phyloP scores from a whole-genome alignment of 1,140 invertebrate genomes.

The Nylanderia fulva region DNA sequence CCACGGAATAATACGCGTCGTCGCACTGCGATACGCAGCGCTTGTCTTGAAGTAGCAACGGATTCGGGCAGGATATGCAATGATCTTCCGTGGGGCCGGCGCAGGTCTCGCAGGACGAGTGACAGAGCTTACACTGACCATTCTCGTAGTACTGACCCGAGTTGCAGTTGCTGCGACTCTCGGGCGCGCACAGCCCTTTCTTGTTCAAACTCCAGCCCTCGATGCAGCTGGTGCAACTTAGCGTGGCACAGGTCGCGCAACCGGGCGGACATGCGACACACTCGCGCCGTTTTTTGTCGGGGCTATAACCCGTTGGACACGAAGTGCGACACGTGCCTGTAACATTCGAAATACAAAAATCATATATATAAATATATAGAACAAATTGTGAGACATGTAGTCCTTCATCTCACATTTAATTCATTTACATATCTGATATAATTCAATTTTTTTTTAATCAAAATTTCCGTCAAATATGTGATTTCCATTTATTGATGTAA shows the following conservation, averaged over 20 bases:
- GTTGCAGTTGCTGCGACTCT: slow-evolving; percentile 89
- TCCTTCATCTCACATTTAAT: slow-evolving; percentile 9
- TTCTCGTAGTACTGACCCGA: slow-evolving; percentile 90
- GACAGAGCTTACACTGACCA: slow-evolving; percentile 89
- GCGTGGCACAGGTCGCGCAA: slow-evolving; percentile 90
- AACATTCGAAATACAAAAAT: slow-evolving; percentile 71
- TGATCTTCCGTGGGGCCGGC: slow-evolving; percentile 89
- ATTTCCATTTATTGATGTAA: neutral
- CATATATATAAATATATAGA: neutral
- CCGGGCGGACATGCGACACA: slow-evolving; percentile 91
- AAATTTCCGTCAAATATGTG: neutral
- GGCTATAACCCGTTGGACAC: slow-evolving; percentile 91
- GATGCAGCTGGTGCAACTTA: slow-evolving; percentile 90
- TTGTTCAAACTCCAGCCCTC: slow-evolving; percentile 90
- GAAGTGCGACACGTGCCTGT: slow-evolving; percentile 83
- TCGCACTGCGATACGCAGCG: slow-evolving; percentile 91
- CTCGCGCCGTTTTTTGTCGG: slow-evolving; percentile 91
- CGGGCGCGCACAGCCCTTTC: slow-evolving; percentile 90
- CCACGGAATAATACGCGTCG: slow-evolving; percentile 88
- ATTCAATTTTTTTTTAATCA: neutral
- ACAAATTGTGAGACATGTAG: neutral
- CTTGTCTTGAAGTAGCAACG: slow-evolving; percentile 89
- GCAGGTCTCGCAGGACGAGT: slow-evolving; percentile 90
- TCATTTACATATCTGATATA: neutral
- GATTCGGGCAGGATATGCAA: slow-evolving; percentile 89